Evolutionary conservation across 2,113 vertebrate species (phyloP).

Genomic region (Nesoenas mayeri): DNA sequence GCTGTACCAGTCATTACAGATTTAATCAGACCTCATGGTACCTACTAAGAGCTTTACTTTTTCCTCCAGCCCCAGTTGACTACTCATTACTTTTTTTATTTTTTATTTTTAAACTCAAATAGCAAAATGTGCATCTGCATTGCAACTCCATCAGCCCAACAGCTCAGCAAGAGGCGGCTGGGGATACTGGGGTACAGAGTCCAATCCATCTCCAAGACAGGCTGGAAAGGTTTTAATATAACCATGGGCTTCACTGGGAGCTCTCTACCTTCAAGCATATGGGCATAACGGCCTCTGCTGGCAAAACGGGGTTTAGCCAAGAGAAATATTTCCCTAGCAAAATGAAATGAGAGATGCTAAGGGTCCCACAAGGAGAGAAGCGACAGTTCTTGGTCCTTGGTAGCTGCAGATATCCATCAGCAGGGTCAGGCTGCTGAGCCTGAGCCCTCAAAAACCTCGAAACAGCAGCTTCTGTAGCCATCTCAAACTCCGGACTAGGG

Average conservation of each 20-base stretch:
- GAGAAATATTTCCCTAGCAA: neutral
- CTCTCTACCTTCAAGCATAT: neutral
- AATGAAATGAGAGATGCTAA: rapidly evolving
- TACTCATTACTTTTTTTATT: rapidly evolving
- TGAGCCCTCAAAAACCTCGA: rapidly evolving
- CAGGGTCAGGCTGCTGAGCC: rapidly evolving
- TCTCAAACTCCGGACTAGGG: no score
- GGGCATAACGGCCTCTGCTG: conserved; percentile 63
- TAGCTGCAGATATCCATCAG: neutral
- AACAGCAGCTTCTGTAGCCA: no score
- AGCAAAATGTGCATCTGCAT: neutral
- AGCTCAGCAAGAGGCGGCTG: neutral
- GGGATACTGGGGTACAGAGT: neutral
- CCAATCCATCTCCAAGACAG: neutral
- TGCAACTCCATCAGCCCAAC: neutral
- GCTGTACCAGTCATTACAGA: neutral
- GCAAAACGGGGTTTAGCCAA: neutral
- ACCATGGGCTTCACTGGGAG: neutral
- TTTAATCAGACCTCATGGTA: neutral
- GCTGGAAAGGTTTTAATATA: rapidly evolving
- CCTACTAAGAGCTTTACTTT: neutral
- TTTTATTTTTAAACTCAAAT: neutral
- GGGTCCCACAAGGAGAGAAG: neutral
- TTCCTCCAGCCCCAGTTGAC: neutral
- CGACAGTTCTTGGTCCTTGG: neutral